Evolutionary conservation across 2,113 vertebrate species (phyloP).

Genomic region (Telmatochromis sp.): DNA sequence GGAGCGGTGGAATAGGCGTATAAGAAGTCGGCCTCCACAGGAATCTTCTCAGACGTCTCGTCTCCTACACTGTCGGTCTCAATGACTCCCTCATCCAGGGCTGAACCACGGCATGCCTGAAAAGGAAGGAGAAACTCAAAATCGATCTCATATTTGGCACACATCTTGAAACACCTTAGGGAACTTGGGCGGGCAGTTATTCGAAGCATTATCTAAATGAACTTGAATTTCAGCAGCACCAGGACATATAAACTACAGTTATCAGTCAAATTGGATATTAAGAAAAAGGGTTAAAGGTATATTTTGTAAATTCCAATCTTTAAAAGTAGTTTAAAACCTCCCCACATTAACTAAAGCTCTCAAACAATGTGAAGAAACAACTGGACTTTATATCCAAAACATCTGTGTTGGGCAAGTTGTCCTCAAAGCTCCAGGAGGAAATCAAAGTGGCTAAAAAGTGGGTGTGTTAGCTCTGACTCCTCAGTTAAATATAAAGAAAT

Average conservation of each 20-base stretch:
- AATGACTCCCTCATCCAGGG: constrained; percentile 69
- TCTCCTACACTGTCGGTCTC: constrained; percentile 65
- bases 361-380: not conserved
- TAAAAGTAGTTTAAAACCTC: not conserved
- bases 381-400: not conserved
- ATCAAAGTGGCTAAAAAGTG: not conserved
- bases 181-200: not conserved
- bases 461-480: not conserved
- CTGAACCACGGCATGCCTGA: constrained; percentile 71
- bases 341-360: not conserved
- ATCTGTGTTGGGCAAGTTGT: not conserved
- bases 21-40: constrained; percentile 89
- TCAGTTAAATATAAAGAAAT: not conserved
- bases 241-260: not conserved
- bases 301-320: not conserved
- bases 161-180: not conserved
- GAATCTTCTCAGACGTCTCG: constrained; percentile 71
- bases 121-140: not conserved
- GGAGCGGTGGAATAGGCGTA: constrained; percentile 82
- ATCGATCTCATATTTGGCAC: not conserved
- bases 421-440: not conserved
- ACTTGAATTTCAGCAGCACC: not conserved
- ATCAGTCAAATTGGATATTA: not conserved
- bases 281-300: not conserved
- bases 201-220: not conserved